These are phyloP conservation scores for Myotis yumanensis DNA, from an alignment of 2,113 vertebrate genomes.

Conservation along the genomic window DNA sequence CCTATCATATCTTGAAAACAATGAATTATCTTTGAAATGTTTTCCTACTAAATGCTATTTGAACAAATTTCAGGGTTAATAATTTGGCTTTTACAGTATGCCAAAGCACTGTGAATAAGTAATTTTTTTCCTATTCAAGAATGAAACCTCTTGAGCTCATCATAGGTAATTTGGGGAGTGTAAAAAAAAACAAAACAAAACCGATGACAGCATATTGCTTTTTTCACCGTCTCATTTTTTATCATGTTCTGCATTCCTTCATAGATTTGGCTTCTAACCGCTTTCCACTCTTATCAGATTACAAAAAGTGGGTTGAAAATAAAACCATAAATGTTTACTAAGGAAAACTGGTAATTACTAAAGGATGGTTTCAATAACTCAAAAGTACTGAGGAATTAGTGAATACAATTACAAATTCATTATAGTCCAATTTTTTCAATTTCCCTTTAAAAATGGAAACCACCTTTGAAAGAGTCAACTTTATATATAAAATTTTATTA, in stretches of 20 bases:
- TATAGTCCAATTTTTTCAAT: not conserved
- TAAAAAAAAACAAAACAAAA: conserved; percentile 46
- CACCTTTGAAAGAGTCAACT: not conserved
- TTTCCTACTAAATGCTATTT: conserved; percentile 80
- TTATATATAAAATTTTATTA: not conserved
- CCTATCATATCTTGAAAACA: conserved; percentile 80
- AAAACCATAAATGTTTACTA: not conserved
- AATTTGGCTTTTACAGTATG: conserved; percentile 79
- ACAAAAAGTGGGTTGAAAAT: not conserved
- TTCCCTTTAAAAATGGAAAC: conserved; percentile 43
- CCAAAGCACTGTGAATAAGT: conserved; percentile 79
- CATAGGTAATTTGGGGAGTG: conserved; percentile 58
- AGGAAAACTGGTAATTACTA: conserved; percentile 9
- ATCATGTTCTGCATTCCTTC: not conserved
- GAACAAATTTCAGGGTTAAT: conserved; percentile 80
- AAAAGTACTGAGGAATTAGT: conserved; percentile 29
- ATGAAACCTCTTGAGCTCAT: conserved; percentile 55
- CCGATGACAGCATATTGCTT: not conserved
- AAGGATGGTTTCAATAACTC: conserved; percentile 19
- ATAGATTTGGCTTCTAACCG: not conserved
- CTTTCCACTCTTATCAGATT: not conserved
- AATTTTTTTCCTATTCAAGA: conserved; percentile 71
- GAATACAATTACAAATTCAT: conserved; percentile 42
- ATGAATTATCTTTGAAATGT: conserved; percentile 84
- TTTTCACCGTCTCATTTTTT: not conserved